phyloP scores from a whole-genome alignment of 1,140 invertebrate species.

The Andrena cerasifolii region DNA sequence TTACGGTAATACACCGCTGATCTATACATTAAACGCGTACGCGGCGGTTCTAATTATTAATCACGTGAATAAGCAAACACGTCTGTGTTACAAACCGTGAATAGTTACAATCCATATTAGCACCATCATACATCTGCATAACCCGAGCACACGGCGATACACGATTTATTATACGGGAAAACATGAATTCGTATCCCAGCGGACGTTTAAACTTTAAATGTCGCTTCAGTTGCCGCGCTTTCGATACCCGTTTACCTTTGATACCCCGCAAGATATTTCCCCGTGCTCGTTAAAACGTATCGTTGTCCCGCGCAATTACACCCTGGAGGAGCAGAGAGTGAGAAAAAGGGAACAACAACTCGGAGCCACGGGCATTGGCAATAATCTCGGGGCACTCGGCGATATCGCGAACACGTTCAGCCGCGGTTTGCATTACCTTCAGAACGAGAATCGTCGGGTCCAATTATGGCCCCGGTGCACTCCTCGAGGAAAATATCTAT shows the following conservation, averaged over 20 bases:
- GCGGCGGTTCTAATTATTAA: constrained; percentile 26
- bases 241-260: constrained; percentile 3
- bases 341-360: neutral
- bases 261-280: constrained; percentile 9
- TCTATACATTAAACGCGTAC: constrained; percentile 3
- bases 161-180: constrained; percentile 7
- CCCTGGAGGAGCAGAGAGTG: neutral
- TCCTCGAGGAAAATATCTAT: constrained; percentile 56
- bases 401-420: constrained; percentile 15
- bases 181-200: neutral
- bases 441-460: constrained; percentile 57
- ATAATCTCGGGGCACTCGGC: constrained; percentile 44
- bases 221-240: neutral
- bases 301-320: constrained; percentile 24
- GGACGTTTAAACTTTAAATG: neutral
- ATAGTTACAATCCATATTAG: too few species aligned
- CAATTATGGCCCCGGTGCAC: constrained; percentile 45
- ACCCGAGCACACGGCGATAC: neutral
- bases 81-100: constrained; percentile 7
- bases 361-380: constrained; percentile 32
- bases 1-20: neutral
- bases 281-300: constrained; percentile 31
- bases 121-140: too few species aligned
- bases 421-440: constrained; percentile 34
- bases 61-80: constrained; percentile 12